Percentiles rank a stretch among this genome's conserved stretches.
Conservation (phyloP, 2,113 vertebrate species). For the Upupa epops region DNA sequence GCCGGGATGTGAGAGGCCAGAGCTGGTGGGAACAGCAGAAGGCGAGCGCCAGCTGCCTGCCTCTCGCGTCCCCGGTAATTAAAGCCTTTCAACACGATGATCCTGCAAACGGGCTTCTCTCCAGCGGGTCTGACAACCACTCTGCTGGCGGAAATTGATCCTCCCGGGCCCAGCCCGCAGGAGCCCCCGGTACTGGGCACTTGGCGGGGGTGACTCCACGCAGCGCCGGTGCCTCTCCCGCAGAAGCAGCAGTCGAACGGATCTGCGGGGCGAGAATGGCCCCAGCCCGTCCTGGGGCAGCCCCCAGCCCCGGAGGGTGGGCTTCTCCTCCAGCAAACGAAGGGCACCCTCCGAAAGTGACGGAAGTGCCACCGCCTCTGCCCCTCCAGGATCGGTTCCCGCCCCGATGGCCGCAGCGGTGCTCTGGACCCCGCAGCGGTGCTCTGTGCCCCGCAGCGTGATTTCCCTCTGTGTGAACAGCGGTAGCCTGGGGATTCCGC, state of each 20-base stretch:
- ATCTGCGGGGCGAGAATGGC: neutral
- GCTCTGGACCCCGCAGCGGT: neutral
- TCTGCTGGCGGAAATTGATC: neutral
- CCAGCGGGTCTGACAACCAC: slow-evolving; percentile 13
- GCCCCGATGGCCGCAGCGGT: neutral
- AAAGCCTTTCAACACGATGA: slow-evolving; percentile 50
- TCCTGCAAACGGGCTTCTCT: slow-evolving; percentile 31
- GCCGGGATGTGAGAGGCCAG: neutral
- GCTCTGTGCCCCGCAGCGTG: no score
- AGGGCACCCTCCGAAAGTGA: neutral
- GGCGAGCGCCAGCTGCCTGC: slow-evolving; percentile 48
- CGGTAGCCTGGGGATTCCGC: slow-evolving; percentile 41
- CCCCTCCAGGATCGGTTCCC: slow-evolving; percentile 18
- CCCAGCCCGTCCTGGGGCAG: fast-evolving
- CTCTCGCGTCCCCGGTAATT: slow-evolving; percentile 28
- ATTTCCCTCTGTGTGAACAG: slow-evolving; percentile 24
- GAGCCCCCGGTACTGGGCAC: no score
- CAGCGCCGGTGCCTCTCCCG: fast-evolving
- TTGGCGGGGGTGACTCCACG: no score
- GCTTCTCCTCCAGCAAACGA: neutral
- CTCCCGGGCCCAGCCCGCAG: neutral
- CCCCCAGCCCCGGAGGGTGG: neutral
- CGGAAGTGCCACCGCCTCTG: neutral
- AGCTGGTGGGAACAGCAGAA: slow-evolving; percentile 31
- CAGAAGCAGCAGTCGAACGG: neutral